Conservation (phyloP, 2,888 invertebrate genomes). For the Ochlodes sylvanus region DNA sequence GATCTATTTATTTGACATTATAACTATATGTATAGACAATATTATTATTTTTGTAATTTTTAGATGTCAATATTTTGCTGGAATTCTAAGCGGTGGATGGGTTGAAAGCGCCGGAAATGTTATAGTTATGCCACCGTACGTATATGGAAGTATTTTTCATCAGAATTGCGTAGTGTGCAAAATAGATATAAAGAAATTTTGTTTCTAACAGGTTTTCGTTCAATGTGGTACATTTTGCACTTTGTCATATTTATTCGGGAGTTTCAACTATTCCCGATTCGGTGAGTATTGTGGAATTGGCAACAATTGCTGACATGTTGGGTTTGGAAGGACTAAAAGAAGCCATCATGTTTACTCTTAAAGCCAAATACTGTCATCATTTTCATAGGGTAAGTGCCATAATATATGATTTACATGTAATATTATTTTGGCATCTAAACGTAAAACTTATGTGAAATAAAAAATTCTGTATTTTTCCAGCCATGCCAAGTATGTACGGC, state of each 20-base stretch:
- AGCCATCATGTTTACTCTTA: conserved; percentile 94
- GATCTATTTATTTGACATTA: too few relatives aligned
- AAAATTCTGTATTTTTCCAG: conserved; percentile 77
- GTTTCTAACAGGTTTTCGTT: conserved; percentile 88
- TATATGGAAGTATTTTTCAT: conserved; percentile 38
- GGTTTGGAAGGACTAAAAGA: conserved; percentile 96
- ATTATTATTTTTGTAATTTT: conserved; percentile 4
- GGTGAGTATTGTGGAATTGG: conserved; percentile 93
- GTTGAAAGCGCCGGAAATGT: conserved; percentile 91
- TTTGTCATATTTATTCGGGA: conserved; percentile 98
- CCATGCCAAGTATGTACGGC: conserved; percentile 95
- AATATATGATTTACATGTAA: neutral
- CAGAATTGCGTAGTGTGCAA: neutral
- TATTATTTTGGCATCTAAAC: neutral
- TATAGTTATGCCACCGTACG: conserved; percentile 92
- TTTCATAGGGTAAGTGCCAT: conserved; percentile 91
- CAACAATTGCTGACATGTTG: conserved; percentile 95
- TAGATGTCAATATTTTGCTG: conserved; percentile 92
- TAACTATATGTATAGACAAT: too few relatives aligned
- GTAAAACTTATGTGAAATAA: neutral
- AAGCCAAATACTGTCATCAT: conserved; percentile 96
- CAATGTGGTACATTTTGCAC: conserved; percentile 94
- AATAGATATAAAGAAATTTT: neutral
- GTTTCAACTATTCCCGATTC: conserved; percentile 94
- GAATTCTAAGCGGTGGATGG: conserved; percentile 94